Evolutionary conservation across 92 coral and sea anemone species (phyloP).

Genomic region (Epizoanthus illoricatus): DNA sequence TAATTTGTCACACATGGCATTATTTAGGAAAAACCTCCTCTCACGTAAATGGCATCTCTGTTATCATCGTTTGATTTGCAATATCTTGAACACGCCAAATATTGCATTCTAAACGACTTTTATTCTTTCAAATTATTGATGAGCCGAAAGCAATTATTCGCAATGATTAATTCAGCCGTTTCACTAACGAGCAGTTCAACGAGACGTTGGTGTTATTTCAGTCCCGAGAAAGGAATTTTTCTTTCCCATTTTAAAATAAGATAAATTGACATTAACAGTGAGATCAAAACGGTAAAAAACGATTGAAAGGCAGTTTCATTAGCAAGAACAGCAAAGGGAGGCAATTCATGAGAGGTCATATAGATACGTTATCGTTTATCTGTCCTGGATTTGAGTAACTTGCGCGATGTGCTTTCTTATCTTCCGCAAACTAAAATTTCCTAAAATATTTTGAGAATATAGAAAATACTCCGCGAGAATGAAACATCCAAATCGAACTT

Average conservation of each 20-base stretch:
- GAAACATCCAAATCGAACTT: no score
- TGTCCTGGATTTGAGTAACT: background rate
- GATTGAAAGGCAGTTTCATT: conserved; percentile 11
- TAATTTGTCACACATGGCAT: no score
- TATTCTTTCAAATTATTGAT: background rate
- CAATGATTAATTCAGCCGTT: no score
- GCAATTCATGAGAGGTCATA: no score
- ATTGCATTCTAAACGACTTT: background rate
- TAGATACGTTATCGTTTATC: background rate
- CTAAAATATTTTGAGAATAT: no score
- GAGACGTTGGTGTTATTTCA: background rate
- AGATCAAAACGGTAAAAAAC: background rate
- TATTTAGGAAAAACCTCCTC: no score
- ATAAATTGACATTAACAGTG: background rate
- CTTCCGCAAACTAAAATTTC: no score
- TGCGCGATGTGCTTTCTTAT: background rate
- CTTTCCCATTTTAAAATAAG: background rate
- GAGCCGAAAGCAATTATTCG: background rate
- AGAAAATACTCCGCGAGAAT: no score
- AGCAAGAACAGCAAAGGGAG: background rate
- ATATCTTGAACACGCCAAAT: background rate
- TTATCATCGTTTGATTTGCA: background rate
- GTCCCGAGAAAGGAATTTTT: background rate
- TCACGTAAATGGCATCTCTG: background rate
- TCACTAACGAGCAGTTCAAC: background rate